Conservation (phyloP, 2,888 invertebrate species). For the Lithophane semibrunnea region DNA sequence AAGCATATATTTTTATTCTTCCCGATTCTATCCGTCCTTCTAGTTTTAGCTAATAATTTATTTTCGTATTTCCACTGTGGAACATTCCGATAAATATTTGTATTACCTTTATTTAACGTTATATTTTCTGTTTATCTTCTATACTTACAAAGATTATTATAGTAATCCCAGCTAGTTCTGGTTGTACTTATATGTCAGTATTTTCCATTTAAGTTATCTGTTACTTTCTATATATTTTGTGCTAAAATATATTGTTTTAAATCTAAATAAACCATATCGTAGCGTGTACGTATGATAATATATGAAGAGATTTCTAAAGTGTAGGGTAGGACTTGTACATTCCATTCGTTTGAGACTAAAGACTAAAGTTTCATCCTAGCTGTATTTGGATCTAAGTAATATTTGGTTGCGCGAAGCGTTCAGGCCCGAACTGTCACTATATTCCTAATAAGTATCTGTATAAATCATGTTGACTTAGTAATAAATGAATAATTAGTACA, state of each 20-base stretch:
- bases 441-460: slow-evolving; percentile 72
- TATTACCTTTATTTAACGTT: slow-evolving; percentile 63
- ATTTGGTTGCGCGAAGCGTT: slow-evolving; percentile 60
- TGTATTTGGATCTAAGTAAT: slow-evolving; percentile 48
- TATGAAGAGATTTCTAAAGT: slow-evolving; percentile 69
- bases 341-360: slow-evolving; percentile 69
- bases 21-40: slow-evolving; percentile 77
- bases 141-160: slow-evolving; percentile 44
- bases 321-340: slow-evolving; percentile 72
- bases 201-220: slow-evolving; percentile 66
- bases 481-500: slow-evolving; percentile 79
- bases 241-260: slow-evolving; percentile 64
- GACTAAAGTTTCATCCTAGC: slow-evolving; percentile 55
- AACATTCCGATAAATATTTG: slow-evolving; percentile 63
- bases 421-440: slow-evolving; percentile 61
- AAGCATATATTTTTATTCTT: slow-evolving; percentile 62
- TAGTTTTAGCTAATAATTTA: slow-evolving; percentile 75
- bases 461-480: slow-evolving; percentile 75
- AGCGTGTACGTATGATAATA: slow-evolving; percentile 77
- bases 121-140: slow-evolving; percentile 63
- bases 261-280: slow-evolving; percentile 82
- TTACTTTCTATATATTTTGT: slow-evolving; percentile 66
- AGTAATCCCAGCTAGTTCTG: slow-evolving; percentile 69
- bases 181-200: slow-evolving; percentile 80
- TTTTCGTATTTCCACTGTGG: slow-evolving; percentile 63